Percentiles rank a stretch among this genome's conserved stretches.
Evolutionary conservation across 1,140 invertebrate genomes (phyloP).

Genomic region (Temnothorax nylanderi): DNA sequence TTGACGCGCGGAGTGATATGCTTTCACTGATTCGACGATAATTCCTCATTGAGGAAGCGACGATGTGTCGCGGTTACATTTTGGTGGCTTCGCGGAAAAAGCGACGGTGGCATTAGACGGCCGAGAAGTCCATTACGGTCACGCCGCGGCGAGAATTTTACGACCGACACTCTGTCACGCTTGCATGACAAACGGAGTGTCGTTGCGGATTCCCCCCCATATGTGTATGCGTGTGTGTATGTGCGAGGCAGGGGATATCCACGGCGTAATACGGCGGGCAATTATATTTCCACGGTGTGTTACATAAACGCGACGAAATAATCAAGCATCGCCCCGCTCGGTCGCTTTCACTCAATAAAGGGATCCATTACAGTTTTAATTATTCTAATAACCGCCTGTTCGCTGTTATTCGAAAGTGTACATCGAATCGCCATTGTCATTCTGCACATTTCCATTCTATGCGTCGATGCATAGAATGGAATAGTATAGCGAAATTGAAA

Average conservation of each 20-base stretch:
- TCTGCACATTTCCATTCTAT: not conserved
- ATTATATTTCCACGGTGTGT: conserved; percentile 53
- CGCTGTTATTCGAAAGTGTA: not conserved
- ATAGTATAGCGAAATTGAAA: not conserved
- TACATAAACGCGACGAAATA: conserved; percentile 42
- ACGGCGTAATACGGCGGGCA: conserved; percentile 38
- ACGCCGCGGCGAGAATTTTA: conserved; percentile 17
- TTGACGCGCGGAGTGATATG: not conserved
- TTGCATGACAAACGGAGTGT: conserved; percentile 48
- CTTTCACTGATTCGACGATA: conserved; percentile 57
- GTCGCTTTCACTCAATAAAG: conserved; percentile 57
- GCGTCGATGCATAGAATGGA: too few species aligned
- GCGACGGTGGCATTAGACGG: not conserved
- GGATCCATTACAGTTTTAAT: conserved; percentile 60
- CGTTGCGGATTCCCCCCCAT: not conserved
- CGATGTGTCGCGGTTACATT: not conserved
- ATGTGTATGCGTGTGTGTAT: not conserved
- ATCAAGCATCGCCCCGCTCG: conserved; percentile 29
- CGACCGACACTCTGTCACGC: conserved; percentile 35
- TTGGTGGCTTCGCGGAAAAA: conserved; percentile 20
- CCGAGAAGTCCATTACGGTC: conserved; percentile 31
- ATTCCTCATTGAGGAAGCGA: conserved; percentile 19
- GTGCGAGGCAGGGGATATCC: not conserved
- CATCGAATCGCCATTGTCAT: not conserved
- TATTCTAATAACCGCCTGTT: conserved; percentile 23